Evolutionary conservation across 1,140 invertebrate genomes (phyloP).

Genomic region (Gonatopus flavifemur): DNA sequence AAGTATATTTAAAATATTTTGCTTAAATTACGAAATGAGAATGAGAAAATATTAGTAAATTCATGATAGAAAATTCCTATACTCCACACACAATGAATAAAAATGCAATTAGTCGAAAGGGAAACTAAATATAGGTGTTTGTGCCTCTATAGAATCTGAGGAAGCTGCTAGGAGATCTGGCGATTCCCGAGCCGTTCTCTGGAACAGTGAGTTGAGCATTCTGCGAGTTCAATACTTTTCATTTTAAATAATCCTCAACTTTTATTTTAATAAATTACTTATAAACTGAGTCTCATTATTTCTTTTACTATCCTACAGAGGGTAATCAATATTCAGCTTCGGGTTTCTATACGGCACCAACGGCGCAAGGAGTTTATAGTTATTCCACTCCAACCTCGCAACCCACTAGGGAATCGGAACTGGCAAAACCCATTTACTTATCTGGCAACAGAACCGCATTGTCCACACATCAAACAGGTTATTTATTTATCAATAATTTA

Average conservation of each 20-base stretch:
- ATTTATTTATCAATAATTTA: neutral
- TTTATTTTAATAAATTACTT: constrained; percentile 3
- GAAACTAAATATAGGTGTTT: constrained; percentile 9
- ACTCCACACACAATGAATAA: too few relatives aligned
- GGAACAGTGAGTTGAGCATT: constrained; percentile 71
- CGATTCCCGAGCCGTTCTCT: constrained; percentile 74
- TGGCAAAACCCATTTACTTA: constrained; percentile 48
- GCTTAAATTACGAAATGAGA: constrained; percentile 11
- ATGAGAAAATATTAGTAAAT: too few relatives aligned
- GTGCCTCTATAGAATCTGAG: constrained; percentile 70
- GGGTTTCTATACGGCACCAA: constrained; percentile 46
- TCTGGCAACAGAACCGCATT: constrained; percentile 40
- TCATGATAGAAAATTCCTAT: too few relatives aligned
- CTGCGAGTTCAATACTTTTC: constrained; percentile 8
- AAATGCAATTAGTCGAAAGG: neutral
- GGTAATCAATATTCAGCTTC: constrained; percentile 47
- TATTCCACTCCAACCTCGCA: constrained; percentile 48
- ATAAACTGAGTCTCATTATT: neutral
- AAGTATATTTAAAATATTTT: constrained; percentile 38
- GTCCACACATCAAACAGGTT: constrained; percentile 43
- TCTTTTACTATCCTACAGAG: constrained; percentile 28
- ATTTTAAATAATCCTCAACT: neutral
- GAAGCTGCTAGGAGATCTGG: constrained; percentile 72
- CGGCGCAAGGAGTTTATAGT: constrained; percentile 44
- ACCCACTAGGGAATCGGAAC: constrained; percentile 44